Base-by-base conservation (phyloP, 2,888 invertebrate species). In the Dorcus parallelipipedus region DNA sequence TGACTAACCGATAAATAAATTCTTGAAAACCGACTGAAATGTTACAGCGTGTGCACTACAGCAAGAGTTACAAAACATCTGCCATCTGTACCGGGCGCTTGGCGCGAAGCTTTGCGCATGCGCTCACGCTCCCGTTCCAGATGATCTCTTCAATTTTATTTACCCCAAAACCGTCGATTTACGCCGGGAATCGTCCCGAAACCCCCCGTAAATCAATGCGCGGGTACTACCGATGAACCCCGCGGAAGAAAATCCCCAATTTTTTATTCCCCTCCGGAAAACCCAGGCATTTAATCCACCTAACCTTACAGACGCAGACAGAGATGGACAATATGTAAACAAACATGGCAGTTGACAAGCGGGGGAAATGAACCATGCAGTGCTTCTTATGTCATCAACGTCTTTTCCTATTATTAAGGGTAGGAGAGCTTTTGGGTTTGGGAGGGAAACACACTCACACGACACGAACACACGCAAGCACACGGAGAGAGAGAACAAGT, bases 81-180 rank as follows among this genome's bases (percentile, higher is more conserved):
- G 78, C 78, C 77, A 78, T 78, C 77, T 78, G 78, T 76, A 76
- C 76, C 77, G 73, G 75, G 76, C 76, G 74, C 69, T 78, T 78
- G 78, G 79, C 79, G 79, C 78, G 77, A 77, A 78, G 68, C 65
- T 63, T 58, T 68, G 67, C 77, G 77, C 75, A 64, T 69, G 76
- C 75, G 75, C 67, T 62, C 51, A 54, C 49, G 53, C 53, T 62
- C 62, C 58, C 65, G 60, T 64, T 68, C 68, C 70, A 68, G 66
- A 68, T 69, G 69, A 68, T 71, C 67, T 60, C 60, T 62, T 55
- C 20, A 23, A 55, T 33, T 56, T 56, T 59, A 55, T 52, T 59
- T 56, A 41, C 9, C 26, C 5, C 7, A 8, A 42, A 33, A 33
- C 7, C 26, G 26, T 7, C 26, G 6, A 7, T 33, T 33, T 7